Conservation (phyloP, 2,888 invertebrate genomes). For the Anoplius nigerrimus region DNA sequence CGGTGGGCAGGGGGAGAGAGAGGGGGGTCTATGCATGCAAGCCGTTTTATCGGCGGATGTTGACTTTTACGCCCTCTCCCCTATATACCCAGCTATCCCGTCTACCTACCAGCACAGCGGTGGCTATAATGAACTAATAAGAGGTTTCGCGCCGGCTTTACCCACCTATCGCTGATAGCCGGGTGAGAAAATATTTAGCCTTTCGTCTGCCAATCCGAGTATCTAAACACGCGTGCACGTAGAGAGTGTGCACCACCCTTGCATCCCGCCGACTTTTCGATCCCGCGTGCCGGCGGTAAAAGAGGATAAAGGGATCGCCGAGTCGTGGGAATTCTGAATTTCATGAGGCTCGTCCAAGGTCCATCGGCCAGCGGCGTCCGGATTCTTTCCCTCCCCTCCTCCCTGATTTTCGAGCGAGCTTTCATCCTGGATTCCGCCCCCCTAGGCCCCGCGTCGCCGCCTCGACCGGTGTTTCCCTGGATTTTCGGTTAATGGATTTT, state of each 20-base stretch:
- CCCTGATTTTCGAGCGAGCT: not conserved
- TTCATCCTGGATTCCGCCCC: not conserved
- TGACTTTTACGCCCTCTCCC: not conserved
- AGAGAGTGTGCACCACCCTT: too few species aligned
- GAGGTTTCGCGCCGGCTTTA: not conserved
- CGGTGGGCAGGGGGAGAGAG: too few species aligned
- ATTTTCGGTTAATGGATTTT: constrained; percentile 1
- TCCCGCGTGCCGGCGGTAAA: not conserved
- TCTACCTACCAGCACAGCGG: too few species aligned
- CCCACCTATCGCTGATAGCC: not conserved
- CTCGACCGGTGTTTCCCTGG: not conserved
- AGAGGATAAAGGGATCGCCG: constrained; percentile 11
- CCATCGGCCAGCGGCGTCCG: constrained; percentile 5
- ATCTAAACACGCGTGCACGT: not conserved
- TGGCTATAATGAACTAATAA: not conserved
- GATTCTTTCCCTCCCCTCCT: too few species aligned
- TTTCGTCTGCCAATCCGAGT: not conserved
- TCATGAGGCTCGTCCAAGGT: constrained; percentile 12
- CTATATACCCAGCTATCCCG: too few species aligned
- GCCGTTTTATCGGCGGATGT: not conserved
- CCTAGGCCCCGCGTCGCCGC: too few species aligned
- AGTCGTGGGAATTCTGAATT: constrained; percentile 7
- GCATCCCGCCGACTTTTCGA: constrained; percentile 9
- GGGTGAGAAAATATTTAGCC: not conserved
- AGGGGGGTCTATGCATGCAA: not conserved